A percentile compares a stretch with the other conserved stretches of the same genome.
Evolutionary conservation across 1,140 invertebrate genomes (phyloP).

Genomic region (Stratiolaelaps scimitus): DNA sequence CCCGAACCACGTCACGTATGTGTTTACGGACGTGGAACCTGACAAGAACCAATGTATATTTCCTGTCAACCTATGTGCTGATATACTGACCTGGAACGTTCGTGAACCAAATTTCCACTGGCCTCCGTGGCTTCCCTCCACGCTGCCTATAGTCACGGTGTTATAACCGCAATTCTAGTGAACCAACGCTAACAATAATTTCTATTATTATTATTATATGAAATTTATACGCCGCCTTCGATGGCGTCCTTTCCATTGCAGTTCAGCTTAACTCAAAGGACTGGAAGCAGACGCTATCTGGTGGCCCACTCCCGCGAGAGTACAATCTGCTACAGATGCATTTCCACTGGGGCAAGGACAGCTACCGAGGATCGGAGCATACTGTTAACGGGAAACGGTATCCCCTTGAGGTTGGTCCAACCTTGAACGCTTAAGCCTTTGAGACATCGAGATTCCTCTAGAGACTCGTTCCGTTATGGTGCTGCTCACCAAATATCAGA

Average conservation of each 20-base stretch:
- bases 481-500: too few species aligned
- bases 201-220: not conserved
- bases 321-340: constrained; percentile 70
- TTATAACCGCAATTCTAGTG: too few species aligned
- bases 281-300: constrained; percentile 43
- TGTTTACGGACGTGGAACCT: too few species aligned
- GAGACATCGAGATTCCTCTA: too few species aligned
- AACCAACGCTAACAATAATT: not conserved
- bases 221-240: constrained; percentile 25
- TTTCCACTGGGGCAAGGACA: constrained; percentile 71
- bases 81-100: not conserved
- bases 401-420: constrained; percentile 38
- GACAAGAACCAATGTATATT: too few species aligned
- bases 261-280: constrained; percentile 28
- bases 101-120: not conserved
- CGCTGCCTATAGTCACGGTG: too few species aligned
- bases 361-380: constrained; percentile 72
- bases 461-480: too few species aligned
- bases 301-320: constrained; percentile 54
- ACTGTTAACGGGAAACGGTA: constrained; percentile 55
- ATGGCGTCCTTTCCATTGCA: constrained; percentile 16
- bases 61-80: not conserved
- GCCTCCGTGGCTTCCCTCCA: too few species aligned
- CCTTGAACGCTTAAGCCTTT: constrained; percentile 32
- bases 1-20: too few species aligned